These are phyloP conservation scores for Peromyscus leucopus DNA, from an alignment of 2,113 vertebrate genomes.

Conservation along the genomic window DNA sequence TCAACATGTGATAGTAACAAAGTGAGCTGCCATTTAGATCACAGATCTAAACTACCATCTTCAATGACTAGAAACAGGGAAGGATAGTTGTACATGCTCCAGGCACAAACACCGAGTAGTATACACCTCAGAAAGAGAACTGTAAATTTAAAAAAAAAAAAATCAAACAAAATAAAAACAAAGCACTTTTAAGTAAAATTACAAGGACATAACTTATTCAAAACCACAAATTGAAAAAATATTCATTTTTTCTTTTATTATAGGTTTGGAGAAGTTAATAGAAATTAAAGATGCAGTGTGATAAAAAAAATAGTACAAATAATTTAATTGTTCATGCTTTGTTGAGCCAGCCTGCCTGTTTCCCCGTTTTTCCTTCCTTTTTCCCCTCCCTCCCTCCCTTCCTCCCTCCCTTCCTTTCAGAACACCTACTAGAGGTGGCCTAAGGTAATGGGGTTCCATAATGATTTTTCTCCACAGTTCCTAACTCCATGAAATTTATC, in stretches of 20 bases:
- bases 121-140: not conserved
- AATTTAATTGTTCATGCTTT: not conserved
- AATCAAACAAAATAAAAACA: not conserved
- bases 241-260: not conserved
- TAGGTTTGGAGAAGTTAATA: not conserved
- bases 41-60: not conserved
- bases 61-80: not conserved
- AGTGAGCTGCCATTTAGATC: not conserved
- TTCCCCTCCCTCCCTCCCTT: not conserved
- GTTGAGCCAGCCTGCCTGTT: not conserved
- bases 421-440: too few relatives aligned
- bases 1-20: not conserved
- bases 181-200: not conserved
- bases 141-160: not conserved
- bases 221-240: not conserved
- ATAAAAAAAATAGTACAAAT: not conserved
- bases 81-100: not conserved
- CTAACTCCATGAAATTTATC: not conserved
- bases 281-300: not conserved
- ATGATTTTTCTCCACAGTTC: not conserved
- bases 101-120: not conserved
- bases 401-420: not conserved
- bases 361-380: not conserved
- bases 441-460: not conserved
- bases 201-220: not conserved